Evolutionary conservation across 1,140 invertebrate species (phyloP).

Genomic region (Cardiocondyla obscurior): DNA sequence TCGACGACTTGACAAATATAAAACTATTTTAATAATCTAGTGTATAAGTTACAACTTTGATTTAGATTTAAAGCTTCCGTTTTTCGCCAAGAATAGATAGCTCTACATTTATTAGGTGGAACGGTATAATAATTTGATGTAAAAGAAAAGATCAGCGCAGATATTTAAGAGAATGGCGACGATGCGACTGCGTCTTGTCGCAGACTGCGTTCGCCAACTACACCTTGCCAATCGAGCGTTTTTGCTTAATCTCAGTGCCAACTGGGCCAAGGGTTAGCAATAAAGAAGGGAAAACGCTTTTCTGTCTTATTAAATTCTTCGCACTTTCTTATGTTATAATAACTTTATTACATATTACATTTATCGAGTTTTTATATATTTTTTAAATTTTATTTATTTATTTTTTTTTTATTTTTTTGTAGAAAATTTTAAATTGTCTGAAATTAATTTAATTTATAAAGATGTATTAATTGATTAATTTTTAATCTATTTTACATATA

Average conservation of each 20-base stretch:
- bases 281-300: not conserved
- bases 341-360: too few species aligned
- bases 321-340: too few species aligned
- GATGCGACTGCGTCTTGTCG: constrained; percentile 50
- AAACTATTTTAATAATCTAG: not conserved
- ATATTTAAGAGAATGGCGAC: constrained; percentile 44
- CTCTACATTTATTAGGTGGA: not conserved
- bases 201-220: constrained; percentile 65
- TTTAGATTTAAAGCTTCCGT: not conserved
- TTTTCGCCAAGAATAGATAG: not conserved
- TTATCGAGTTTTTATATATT: not conserved
- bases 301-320: constrained; percentile 23
- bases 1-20: not conserved
- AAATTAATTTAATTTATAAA: not conserved
- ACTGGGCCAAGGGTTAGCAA: constrained; percentile 77
- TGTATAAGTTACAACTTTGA: not conserved
- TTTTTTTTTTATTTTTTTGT: too few species aligned
- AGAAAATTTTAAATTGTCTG: not conserved
- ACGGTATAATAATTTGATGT: not conserved
- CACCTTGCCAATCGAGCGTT: constrained; percentile 74
- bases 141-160: not conserved
- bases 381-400: not conserved
- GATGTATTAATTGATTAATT: not conserved
- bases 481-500: not conserved
- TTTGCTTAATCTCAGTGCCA: constrained; percentile 73